Conservation (phyloP, 2,113 vertebrate species). For the Percina caprodes region DNA sequence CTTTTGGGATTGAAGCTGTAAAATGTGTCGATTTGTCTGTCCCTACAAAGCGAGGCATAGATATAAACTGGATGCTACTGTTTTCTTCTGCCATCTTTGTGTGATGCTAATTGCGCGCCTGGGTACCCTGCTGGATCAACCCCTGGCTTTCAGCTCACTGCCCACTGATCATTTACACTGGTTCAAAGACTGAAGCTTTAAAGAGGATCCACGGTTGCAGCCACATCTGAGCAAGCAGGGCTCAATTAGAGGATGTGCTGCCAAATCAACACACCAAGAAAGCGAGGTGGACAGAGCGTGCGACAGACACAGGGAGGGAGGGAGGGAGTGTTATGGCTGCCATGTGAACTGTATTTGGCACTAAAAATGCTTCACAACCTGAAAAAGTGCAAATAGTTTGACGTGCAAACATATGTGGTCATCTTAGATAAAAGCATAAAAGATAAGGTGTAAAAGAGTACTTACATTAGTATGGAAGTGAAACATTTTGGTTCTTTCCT, state of each 20-base stretch:
- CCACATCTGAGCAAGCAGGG: constrained; percentile 22
- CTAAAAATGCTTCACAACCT: background rate
- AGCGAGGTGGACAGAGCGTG: constrained; percentile 2
- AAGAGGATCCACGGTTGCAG: constrained; percentile 25
- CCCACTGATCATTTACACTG: constrained; percentile 29
- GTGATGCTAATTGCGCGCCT: constrained; percentile 42
- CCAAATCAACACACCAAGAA: constrained; percentile 14
- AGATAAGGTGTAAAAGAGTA: no score
- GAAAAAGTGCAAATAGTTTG: background rate
- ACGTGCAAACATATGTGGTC: no score
- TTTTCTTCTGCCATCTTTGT: constrained; percentile 21
- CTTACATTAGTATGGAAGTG: no score
- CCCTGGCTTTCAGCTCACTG: constrained; percentile 42
- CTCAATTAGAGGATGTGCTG: constrained; percentile 40
- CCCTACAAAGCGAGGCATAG: background rate
- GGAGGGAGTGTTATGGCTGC: background rate
- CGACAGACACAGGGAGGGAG: background rate
- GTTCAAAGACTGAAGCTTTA: constrained; percentile 41
- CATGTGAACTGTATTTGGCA: background rate
- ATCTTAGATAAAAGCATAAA: no score
- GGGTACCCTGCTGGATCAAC: constrained; percentile 24
- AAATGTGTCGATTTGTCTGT: constrained; percentile 3
- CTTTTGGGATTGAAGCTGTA: constrained; percentile 1
- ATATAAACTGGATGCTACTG: background rate
- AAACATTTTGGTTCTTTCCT: no score